phyloP scores from a whole-genome alignment of 2,113 vertebrate species.

The Vulpes vulpes region DNA sequence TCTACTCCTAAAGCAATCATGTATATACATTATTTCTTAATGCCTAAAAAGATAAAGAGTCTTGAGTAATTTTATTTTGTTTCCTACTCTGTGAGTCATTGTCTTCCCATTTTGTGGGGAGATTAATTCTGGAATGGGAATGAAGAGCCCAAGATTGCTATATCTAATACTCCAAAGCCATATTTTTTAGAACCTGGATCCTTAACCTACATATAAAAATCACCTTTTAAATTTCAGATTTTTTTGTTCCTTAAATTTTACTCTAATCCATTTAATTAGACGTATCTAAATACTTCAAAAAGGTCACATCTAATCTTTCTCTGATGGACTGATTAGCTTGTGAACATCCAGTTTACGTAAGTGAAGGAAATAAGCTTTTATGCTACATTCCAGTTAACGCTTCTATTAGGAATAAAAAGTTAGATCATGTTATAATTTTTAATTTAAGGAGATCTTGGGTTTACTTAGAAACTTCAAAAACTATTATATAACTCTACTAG shows the following conservation, averaged over 20 bases:
- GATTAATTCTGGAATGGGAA: neutral
- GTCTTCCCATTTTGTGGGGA: neutral
- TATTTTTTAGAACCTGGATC: neutral
- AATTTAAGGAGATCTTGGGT: constrained; percentile 17
- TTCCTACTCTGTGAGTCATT: neutral
- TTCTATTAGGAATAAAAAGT: constrained; percentile 61
- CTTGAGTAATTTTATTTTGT: neutral
- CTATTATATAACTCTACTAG: constrained; percentile 38
- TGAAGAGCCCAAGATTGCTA: neutral
- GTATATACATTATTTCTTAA: constrained; percentile 62
- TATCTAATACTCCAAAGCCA: neutral
- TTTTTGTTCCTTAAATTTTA: constrained; percentile 3
- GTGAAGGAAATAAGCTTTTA: constrained; percentile 25
- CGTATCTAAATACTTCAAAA: constrained; percentile 29
- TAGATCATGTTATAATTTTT: constrained; percentile 45
- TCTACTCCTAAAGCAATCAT: constrained; percentile 34
- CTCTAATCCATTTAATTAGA: constrained; percentile 28
- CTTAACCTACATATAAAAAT: neutral
- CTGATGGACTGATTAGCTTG: constrained; percentile 46
- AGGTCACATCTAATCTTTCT: constrained; percentile 23
- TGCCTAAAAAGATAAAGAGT: constrained; percentile 19
- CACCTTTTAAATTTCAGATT: neutral
- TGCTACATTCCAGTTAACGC: constrained; percentile 10
- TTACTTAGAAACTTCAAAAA: constrained; percentile 59
- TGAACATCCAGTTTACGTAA: constrained; percentile 45